These are phyloP conservation scores for Branchellion lobata DNA, from an alignment of 2,888 invertebrate genomes.

Conservation along the genomic window DNA sequence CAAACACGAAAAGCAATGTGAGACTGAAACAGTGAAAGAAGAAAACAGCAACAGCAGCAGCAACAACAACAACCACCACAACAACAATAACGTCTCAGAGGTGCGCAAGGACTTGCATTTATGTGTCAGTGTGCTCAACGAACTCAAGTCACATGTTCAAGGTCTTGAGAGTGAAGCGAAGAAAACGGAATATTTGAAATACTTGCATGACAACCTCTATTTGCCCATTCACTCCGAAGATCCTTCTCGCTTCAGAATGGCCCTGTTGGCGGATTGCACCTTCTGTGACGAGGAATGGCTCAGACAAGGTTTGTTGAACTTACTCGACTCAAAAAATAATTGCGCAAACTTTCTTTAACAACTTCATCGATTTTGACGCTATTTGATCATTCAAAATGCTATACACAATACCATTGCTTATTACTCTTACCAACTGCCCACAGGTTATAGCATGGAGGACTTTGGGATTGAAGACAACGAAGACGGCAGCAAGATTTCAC, in stretches of 20 bases:
- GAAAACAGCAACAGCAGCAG: neutral
- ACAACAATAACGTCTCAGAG: slow-evolving; percentile 32
- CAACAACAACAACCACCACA: neutral
- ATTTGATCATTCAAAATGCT: too few relatives aligned
- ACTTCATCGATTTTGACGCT: neutral
- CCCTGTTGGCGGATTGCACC: slow-evolving; percentile 52
- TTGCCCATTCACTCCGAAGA: slow-evolving; percentile 48
- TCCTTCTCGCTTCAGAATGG: slow-evolving; percentile 45
- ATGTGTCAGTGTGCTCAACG: slow-evolving; percentile 52
- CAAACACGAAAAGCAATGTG: slow-evolving; percentile 43
- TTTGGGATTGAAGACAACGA: slow-evolving; percentile 37
- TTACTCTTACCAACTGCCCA: too few relatives aligned
- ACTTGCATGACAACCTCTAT: slow-evolving; percentile 46
- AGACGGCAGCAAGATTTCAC: slow-evolving; percentile 48
- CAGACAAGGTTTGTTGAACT: slow-evolving; percentile 44
- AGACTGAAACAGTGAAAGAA: neutral
- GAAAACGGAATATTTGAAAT: slow-evolving; percentile 7
- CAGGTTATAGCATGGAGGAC: slow-evolving; percentile 44
- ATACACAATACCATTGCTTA: too few relatives aligned
- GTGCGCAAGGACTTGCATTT: slow-evolving; percentile 51
- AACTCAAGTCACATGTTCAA: slow-evolving; percentile 48
- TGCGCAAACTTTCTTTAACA: too few relatives aligned
- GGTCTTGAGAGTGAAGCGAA: slow-evolving; percentile 15
- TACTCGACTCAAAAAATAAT: neutral
- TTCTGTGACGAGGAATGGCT: slow-evolving; percentile 54